Percentiles rank a stretch among this genome's conserved stretches.
Evolutionary conservation across 2,888 invertebrate species (phyloP).

Genomic region (Malachius bipustulatus): DNA sequence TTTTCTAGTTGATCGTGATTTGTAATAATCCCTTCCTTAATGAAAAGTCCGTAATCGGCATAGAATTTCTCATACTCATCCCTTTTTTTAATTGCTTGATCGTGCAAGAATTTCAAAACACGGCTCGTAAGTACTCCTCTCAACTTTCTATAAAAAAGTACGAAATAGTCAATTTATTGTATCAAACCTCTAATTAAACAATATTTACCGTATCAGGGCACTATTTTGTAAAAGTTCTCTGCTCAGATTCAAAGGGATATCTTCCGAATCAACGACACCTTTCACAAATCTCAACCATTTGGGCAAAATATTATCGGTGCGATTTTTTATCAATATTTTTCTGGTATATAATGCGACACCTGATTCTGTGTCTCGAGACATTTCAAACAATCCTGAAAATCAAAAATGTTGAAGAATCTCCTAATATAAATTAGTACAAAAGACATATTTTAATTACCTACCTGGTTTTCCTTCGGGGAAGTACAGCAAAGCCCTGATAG

Average conservation of each 20-base stretch:
- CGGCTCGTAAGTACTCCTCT: conserved; percentile 72
- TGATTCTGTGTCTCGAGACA: conserved; percentile 72
- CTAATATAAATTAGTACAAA: too few relatives aligned
- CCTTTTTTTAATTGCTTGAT: conserved; percentile 72
- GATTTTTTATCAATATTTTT: conserved; percentile 85
- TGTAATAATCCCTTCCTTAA: conserved; percentile 91
- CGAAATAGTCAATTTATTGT: too few relatives aligned
- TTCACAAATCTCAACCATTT: conserved; percentile 93
- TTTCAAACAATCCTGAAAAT: conserved; percentile 64
- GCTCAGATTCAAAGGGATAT: conserved; percentile 94
- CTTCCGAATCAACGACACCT: conserved; percentile 97
- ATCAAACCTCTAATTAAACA: too few relatives aligned
- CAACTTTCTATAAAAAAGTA: conserved; percentile 57
- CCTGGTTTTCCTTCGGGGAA: conserved; percentile 73
- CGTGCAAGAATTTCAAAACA: conserved; percentile 72
- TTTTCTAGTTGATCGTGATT: conserved; percentile 69
- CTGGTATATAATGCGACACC: conserved; percentile 86
- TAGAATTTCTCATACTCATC: conserved; percentile 78
- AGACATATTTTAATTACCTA: conserved; percentile 15
- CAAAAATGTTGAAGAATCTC: conserved; percentile 5
- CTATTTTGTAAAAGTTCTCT: conserved; percentile 93
- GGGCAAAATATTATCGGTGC: conserved; percentile 81
- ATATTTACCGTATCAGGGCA: conserved; percentile 63
- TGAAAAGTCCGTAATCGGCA: conserved; percentile 80
- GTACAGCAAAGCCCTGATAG: conserved; percentile 81